phyloP scores from a whole-genome alignment of 2,113 vertebrate genomes.

The Apaloderma vittatum region DNA sequence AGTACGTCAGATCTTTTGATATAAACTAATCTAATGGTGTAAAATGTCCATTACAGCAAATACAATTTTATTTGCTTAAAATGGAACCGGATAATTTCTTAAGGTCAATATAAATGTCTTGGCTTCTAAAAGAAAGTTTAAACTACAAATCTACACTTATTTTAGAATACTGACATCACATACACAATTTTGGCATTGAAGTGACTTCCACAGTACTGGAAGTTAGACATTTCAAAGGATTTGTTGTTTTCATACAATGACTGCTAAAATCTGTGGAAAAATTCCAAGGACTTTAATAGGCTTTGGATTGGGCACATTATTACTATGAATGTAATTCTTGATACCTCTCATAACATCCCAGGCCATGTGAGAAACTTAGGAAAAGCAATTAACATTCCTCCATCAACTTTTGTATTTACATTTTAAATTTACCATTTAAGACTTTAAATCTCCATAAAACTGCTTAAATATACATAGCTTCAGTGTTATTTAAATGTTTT shows the following conservation, averaged over 20 bases:
- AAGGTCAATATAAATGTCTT: neutral
- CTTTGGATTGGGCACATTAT: slow-evolving; percentile 17
- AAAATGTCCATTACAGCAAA: neutral
- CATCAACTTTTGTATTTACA: slow-evolving; percentile 46
- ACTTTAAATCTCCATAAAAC: slow-evolving; percentile 77
- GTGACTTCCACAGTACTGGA: neutral
- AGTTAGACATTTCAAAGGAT: neutral
- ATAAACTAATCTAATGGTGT: neutral
- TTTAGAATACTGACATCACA: neutral
- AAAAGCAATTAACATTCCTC: slow-evolving; percentile 63
- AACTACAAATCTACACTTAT: neutral
- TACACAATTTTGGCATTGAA: neutral
- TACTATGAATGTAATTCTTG: slow-evolving; percentile 24
- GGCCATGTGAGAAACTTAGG: slow-evolving; percentile 41
- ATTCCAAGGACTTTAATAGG: slow-evolving; percentile 35
- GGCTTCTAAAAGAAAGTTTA: neutral
- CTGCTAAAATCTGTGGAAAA: slow-evolving; percentile 13
- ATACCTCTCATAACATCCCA: slow-evolving; percentile 23
- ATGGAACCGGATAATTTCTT: neutral
- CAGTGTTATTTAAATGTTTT: slow-evolving; percentile 79
- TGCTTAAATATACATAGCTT: slow-evolving; percentile 69
- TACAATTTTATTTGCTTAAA: neutral
- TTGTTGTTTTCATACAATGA: slow-evolving; percentile 4
- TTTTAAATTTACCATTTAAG: slow-evolving; percentile 63
- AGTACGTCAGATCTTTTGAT: neutral